These are phyloP conservation scores for Rotaria sp. DNA, from an alignment of 2,888 invertebrate genomes.

Conservation along the genomic window DNA sequence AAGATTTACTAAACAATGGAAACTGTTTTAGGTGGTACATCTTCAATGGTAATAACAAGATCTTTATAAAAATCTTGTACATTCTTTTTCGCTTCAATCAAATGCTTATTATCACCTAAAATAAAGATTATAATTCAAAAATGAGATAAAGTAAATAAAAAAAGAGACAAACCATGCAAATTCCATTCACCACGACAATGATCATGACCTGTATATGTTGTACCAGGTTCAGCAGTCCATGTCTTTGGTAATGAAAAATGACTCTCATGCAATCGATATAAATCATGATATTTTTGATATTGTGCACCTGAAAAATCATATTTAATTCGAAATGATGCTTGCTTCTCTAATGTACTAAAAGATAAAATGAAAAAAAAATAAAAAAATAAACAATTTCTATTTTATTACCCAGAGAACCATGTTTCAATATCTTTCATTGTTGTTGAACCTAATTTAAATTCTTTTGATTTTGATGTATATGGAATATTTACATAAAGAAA, in stretches of 20 bases:
- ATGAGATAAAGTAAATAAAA: too few relatives aligned
- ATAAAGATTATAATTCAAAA: background rate
- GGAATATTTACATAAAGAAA: background rate
- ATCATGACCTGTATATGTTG: background rate
- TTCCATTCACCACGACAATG: background rate
- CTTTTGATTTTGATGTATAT: background rate
- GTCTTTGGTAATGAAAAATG: background rate
- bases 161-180: background rate
- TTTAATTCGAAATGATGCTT: background rate
- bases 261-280: background rate
- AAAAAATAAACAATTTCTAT: background rate
- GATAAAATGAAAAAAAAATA: background rate
- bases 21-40: background rate
- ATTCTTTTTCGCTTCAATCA: background rate
- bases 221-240: background rate
- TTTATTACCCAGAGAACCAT: background rate
- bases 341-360: background rate
- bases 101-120: background rate
- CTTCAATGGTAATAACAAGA: background rate
- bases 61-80: background rate
- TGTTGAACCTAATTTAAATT: slow-evolving; percentile 12
- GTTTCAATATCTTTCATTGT: background rate
- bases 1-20: background rate
- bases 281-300: background rate
- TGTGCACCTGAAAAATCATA: background rate